These are phyloP conservation scores for Oxycera nigricornis DNA, from an alignment of 2,888 invertebrate species.

Conservation along the genomic window DNA sequence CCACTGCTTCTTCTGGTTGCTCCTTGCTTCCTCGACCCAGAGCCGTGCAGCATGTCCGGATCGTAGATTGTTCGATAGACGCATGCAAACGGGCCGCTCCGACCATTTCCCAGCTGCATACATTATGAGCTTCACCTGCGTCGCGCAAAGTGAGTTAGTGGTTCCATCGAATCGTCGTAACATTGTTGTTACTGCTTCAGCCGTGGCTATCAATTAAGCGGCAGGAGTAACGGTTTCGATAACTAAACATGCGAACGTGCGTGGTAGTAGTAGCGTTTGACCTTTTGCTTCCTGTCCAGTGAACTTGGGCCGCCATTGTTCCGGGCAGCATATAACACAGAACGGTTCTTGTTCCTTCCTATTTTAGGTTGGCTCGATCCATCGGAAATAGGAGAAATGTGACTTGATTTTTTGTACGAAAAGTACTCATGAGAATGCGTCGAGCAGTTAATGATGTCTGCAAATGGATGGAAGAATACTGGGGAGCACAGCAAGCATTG, in stretches of 20 bases:
- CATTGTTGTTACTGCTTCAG: not conserved
- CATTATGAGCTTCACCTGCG: constrained; percentile 8
- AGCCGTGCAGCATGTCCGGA: not conserved
- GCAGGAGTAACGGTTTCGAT: constrained; percentile 31
- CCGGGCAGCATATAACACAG: not conserved
- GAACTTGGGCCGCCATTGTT: constrained; percentile 22
- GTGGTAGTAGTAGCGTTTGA: constrained; percentile 10
- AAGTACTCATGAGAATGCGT: too few relatives aligned
- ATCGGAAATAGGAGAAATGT: constrained; percentile 31
- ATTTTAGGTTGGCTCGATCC: not conserved
- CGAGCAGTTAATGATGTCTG: too few relatives aligned
- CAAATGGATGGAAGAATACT: too few relatives aligned
- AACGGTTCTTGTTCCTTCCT: constrained; percentile 35
- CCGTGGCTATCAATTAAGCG: constrained; percentile 5
- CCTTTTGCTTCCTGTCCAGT: constrained; percentile 13
- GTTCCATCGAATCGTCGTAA: not conserved
- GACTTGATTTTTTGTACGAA: constrained; percentile 27
- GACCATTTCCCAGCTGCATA: not conserved
- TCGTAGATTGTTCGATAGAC: not conserved
- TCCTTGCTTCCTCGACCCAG: constrained; percentile 8
- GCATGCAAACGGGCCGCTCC: not conserved
- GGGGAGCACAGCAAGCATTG: too few relatives aligned
- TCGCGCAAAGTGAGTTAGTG: constrained; percentile 7
- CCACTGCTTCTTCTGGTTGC: not conserved
- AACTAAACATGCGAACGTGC: constrained; percentile 19